These are phyloP conservation scores for Bufo bufo DNA, from an alignment of 2,113 vertebrate genomes.

Conservation along the genomic window DNA sequence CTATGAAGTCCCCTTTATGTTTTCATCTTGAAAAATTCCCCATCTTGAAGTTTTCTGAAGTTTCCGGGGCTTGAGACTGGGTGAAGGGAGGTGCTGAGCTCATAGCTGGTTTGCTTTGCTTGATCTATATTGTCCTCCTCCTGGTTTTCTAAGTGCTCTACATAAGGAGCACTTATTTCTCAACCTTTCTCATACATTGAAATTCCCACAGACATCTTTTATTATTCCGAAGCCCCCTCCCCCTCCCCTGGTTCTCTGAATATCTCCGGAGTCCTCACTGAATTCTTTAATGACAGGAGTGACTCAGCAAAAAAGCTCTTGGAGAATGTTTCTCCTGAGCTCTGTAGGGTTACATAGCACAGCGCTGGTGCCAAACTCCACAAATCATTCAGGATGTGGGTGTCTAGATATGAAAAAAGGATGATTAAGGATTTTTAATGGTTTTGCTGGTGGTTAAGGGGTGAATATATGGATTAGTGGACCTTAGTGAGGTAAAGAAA, in stretches of 20 bases:
- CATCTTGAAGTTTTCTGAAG: not conserved
- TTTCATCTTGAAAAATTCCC: not conserved
- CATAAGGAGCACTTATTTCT: not conserved
- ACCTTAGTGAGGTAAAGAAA: not conserved
- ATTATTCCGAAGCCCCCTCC: not conserved
- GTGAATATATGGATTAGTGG: not conserved
- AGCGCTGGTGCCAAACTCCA: not conserved
- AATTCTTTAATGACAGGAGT: not conserved
- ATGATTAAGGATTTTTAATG: not conserved
- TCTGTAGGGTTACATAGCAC: not conserved
- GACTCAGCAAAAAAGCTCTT: constrained; percentile 16
- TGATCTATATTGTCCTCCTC: not conserved
- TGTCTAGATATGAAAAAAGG: not conserved
- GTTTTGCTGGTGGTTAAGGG: not conserved
- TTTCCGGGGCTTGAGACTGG: not conserved
- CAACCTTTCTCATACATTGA: not conserved
- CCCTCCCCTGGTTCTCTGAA: not conserved
- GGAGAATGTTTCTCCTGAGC: not conserved
- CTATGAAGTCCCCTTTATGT: not conserved
- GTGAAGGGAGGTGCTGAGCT: not conserved
- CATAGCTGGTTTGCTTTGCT: not conserved
- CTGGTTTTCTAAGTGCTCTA: not conserved
- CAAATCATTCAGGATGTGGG: constrained; percentile 22
- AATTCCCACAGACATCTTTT: not conserved
- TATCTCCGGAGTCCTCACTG: not conserved